These are phyloP conservation scores for Syrmaticus mikado DNA, from an alignment of 2,113 vertebrate genomes.

Conservation along the genomic window DNA sequence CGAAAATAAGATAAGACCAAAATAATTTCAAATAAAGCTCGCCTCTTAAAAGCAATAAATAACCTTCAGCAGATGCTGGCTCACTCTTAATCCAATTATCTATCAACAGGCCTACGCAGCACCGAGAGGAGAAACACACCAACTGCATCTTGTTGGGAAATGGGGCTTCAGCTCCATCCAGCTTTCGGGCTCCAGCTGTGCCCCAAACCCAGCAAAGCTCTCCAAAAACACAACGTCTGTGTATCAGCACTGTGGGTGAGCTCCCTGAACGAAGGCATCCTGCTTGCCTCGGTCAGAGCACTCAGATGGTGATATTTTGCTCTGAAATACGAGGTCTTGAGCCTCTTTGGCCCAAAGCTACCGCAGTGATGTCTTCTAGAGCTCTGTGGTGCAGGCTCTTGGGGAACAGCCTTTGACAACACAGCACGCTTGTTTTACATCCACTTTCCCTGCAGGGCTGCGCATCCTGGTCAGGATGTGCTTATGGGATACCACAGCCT, in stretches of 20 bases:
- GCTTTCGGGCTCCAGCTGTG: neutral
- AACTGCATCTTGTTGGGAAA: neutral
- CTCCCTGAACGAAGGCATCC: neutral
- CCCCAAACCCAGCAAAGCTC: neutral
- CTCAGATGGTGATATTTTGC: neutral
- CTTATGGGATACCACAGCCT: no score
- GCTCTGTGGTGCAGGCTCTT: rapidly evolving
- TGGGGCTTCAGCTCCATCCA: neutral
- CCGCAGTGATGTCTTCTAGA: no score
- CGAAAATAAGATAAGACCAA: conserved; percentile 15
- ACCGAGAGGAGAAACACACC: neutral
- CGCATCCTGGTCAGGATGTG: neutral
- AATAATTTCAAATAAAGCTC: neutral
- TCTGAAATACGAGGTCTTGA: rapidly evolving
- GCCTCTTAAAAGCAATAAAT: neutral
- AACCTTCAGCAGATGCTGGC: conserved; percentile 30
- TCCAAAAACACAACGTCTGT: rapidly evolving
- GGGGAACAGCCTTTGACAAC: neutral
- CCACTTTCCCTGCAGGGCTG: neutral
- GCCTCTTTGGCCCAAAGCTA: neutral
- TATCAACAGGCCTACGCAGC: neutral
- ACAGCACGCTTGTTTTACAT: neutral
- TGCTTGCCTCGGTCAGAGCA: neutral
- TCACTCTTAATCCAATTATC: neutral
- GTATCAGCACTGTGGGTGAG: neutral